phyloP scores from a whole-genome alignment of 2,888 invertebrate species.

The Congeria kusceri region DNA sequence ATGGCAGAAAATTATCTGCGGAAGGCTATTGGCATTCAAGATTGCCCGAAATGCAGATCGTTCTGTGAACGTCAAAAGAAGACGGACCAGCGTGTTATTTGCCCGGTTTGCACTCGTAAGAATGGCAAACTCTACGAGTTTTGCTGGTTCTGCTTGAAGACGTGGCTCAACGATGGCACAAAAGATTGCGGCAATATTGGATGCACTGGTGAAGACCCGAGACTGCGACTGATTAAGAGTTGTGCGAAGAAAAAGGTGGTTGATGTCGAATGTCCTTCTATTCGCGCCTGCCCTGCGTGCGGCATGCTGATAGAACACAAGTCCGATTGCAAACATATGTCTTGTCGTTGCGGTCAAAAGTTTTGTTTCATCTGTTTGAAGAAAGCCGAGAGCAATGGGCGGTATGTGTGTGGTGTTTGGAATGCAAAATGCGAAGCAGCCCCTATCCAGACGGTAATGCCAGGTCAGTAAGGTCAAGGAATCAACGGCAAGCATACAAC shows the following conservation, averaged over 20 bases:
- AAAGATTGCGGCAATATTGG: slow-evolving; percentile 61
- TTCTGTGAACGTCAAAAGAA: slow-evolving; percentile 48
- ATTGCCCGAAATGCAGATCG: slow-evolving; percentile 61
- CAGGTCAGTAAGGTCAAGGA: too few species aligned
- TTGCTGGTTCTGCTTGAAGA: slow-evolving; percentile 65
- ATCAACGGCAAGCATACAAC: too few species aligned
- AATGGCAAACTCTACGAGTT: slow-evolving; percentile 53
- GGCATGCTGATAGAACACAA: slow-evolving; percentile 67
- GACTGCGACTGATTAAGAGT: slow-evolving; percentile 53
- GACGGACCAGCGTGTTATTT: slow-evolving; percentile 53
- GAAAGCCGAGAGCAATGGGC: too few species aligned
- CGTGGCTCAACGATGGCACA: slow-evolving; percentile 54
- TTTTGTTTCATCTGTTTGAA: too few species aligned
- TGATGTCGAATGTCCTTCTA: slow-evolving; percentile 60
- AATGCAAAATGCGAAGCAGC: too few species aligned
- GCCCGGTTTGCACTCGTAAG: too few species aligned
- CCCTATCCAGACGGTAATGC: too few species aligned
- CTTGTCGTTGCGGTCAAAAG: slow-evolving; percentile 64
- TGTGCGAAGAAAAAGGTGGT: slow-evolving; percentile 55
- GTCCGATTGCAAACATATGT: slow-evolving; percentile 67
- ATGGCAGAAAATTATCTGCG: slow-evolving; percentile 61
- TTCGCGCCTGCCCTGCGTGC: slow-evolving; percentile 66
- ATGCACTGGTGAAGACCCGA: slow-evolving; percentile 62
- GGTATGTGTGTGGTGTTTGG: too few species aligned
- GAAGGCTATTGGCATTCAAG: slow-evolving; percentile 59